Conservation (phyloP, 2,888 invertebrate species). For the Lissocephala sabroskyi region DNA sequence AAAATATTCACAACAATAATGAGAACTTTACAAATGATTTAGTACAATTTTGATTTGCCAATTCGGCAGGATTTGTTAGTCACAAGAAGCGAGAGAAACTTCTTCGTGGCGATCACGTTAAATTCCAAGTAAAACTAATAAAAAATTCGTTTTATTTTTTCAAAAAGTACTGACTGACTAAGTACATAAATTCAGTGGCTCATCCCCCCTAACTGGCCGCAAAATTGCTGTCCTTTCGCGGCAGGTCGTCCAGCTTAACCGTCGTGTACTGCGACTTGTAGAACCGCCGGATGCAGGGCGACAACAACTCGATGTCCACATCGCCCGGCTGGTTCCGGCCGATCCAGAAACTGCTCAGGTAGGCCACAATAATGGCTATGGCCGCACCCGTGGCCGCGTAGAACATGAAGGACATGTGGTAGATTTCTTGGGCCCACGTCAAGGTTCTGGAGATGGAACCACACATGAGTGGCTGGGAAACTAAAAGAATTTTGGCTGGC, state of each 20-base stretch:
- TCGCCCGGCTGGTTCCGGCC: constrained; percentile 74
- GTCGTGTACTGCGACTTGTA: constrained; percentile 54
- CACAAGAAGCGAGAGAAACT: too few relatives aligned
- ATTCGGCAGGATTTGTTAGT: too few relatives aligned
- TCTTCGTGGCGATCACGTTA: too few relatives aligned
- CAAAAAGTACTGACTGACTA: too few relatives aligned
- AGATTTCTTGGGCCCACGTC: constrained; percentile 53
- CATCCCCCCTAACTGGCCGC: not conserved
- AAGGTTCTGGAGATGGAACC: constrained; percentile 17
- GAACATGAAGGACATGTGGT: constrained; percentile 82
- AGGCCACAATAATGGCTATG: constrained; percentile 76
- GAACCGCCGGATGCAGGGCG: constrained; percentile 77
- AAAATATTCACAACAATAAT: not conserved
- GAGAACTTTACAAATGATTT: too few relatives aligned
- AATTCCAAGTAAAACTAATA: too few relatives aligned
- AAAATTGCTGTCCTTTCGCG: not conserved
- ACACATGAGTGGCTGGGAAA: not conserved
- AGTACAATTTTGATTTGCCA: too few relatives aligned
- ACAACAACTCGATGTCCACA: constrained; percentile 76
- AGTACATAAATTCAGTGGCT: not conserved
- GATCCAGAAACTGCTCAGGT: constrained; percentile 75
- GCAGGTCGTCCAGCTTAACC: constrained; percentile 49
- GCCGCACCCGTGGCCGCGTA: constrained; percentile 78
- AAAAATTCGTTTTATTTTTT: too few relatives aligned
- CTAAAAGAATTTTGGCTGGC: too few relatives aligned